Conservation (phyloP, 2,113 vertebrate species). For the Protobothrops flavoviridis region DNA sequence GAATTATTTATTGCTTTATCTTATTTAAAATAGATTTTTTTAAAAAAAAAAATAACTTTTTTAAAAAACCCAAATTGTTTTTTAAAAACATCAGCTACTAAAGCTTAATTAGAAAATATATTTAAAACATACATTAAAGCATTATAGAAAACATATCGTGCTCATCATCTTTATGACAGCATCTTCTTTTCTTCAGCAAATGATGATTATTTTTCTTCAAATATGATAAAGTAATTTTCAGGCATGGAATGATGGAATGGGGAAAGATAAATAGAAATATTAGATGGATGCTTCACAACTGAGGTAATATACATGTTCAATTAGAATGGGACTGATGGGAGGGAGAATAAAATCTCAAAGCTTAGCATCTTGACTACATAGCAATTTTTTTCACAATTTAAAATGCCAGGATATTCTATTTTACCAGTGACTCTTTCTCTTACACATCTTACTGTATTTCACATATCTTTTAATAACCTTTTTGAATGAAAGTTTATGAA, state of each 20-base stretch:
- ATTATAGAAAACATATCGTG: neutral
- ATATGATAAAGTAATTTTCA: neutral
- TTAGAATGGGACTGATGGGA: neutral
- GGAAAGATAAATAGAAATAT: neutral
- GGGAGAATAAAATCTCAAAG: neutral
- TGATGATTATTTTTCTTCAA: neutral
- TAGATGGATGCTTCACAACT: neutral
- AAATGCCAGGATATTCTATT: conserved; percentile 35
- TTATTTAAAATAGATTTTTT: neutral
- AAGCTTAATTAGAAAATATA: neutral
- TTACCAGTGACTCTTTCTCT: conserved; percentile 48
- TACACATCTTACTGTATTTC: conserved; percentile 47
- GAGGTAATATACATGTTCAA: neutral
- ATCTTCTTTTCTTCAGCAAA: neutral
- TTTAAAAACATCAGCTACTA: neutral
- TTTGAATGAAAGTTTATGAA: conserved; percentile 67
- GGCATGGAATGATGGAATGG: neutral
- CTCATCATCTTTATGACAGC: neutral
- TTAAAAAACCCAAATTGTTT: neutral
- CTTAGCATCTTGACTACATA: neutral
- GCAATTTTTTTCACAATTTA: conserved; percentile 20
- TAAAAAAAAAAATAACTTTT: neutral
- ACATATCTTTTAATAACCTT: conserved; percentile 47
- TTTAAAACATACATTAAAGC: neutral
- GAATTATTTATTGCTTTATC: neutral